These are phyloP conservation scores for Calidris pygmaea DNA, from an alignment of 2,113 vertebrate species.

Conservation along the genomic window DNA sequence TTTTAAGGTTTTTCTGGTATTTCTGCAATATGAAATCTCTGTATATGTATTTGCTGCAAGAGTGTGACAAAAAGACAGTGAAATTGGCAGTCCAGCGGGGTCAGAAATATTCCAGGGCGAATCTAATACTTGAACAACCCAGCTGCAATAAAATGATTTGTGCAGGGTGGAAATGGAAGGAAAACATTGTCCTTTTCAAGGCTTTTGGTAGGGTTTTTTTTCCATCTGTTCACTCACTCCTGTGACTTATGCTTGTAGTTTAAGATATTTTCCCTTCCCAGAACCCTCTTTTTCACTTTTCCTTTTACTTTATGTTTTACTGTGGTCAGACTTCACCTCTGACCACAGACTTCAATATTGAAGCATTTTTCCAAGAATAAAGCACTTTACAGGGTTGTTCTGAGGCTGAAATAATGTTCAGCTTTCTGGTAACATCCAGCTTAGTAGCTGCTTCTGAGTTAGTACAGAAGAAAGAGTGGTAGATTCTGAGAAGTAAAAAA, in stretches of 20 bases:
- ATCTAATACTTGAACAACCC: neutral
- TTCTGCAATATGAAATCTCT: neutral
- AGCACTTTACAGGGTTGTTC: neutral
- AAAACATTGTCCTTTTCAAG: neutral
- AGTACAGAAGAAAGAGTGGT: neutral
- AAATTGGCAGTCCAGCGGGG: neutral
- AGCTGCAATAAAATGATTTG: neutral
- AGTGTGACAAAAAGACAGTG: neutral
- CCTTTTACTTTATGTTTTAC: neutral
- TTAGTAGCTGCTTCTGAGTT: neutral
- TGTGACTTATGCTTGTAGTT: neutral
- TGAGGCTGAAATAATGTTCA: neutral
- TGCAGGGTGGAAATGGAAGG: neutral
- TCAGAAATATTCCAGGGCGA: neutral
- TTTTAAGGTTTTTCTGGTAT: neutral
- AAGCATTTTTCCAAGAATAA: neutral
- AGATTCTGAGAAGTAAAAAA: neutral
- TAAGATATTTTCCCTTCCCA: neutral
- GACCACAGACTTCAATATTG: neutral
- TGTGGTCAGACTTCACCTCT: neutral
- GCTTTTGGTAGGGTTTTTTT: neutral
- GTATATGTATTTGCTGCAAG: neutral
- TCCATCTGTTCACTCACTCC: neutral
- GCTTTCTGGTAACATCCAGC: neutral
- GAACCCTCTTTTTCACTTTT: neutral